Base-by-base conservation (phyloP, 2,113 vertebrate species). In the Albula goreensis region DNA sequence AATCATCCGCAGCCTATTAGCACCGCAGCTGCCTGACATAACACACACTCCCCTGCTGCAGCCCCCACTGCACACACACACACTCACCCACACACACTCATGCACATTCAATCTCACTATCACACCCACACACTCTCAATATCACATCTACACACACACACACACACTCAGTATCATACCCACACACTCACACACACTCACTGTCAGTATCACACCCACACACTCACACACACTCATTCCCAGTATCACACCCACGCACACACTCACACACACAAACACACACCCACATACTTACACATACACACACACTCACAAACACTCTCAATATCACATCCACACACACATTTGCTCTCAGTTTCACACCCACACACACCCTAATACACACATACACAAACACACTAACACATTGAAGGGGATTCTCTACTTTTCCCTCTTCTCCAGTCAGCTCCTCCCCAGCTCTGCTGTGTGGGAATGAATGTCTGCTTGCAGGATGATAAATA, bases 11-110 rank as follows among this genome's bases (percentile, higher is more conserved):
- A 93, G 90, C 89, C 87, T 81, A 86, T 90, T 83, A 93, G 88
- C 88, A 83, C 91, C 91, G 87, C 90, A 90, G 92, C 88, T 78
- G 0, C 82, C 87, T 91, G 91, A 94, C 89, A 91, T 91, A 91
- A 91, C 60, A 92, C 60, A 83, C 17, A 22, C 81, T 91, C 87
- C 81, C 91, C 87, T 63, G 86, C 87, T 91, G 89, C 88, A 89
- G 92, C 82, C 89, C 81, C 10, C 0, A 85, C 9, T 41, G 83
- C 78, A 53, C 84, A 25, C 77, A 80, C 11, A 25, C 53, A 17
- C 84, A 85, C 78, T 17, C 48, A 41, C 66, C 31, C 83, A 52
- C 17, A 31, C 51, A 31, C 81, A 31, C 81, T 25, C 19, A 56
- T 8, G 25, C 3, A 22, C 81, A 31, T 50, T 12, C 22, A 56